These are phyloP conservation scores for Plagiodera versicolora DNA, from an alignment of 2,888 invertebrate genomes.

Conservation along the genomic window DNA sequence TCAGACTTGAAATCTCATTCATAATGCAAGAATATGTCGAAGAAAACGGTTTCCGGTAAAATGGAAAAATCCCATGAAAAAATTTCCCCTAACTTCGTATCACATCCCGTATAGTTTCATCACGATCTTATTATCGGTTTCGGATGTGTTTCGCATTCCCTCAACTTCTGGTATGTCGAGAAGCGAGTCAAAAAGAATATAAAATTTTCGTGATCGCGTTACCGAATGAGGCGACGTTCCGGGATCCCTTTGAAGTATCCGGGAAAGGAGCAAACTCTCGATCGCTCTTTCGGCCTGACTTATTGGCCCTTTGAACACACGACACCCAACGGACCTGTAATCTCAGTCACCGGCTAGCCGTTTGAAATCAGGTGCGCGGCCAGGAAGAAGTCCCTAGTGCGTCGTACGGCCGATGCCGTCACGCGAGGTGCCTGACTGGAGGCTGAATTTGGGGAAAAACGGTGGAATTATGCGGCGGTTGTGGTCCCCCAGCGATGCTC, in stretches of 20 bases:
- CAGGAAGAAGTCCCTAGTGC: background rate
- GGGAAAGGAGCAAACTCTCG: background rate
- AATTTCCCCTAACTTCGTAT: no score
- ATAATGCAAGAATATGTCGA: no score
- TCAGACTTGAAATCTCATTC: no score
- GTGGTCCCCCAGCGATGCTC: no score
- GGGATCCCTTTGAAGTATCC: background rate
- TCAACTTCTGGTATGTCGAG: background rate
- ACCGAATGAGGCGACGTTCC: background rate
- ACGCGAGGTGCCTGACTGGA: background rate
- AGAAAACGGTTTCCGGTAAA: no score
- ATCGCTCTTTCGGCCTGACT: background rate
- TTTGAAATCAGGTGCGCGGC: conserved; percentile 26
- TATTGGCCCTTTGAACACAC: conserved; percentile 21
- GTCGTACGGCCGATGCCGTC: background rate
- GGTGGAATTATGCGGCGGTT: background rate
- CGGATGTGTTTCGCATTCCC: no score
- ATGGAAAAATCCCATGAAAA: no score
- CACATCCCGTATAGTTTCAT: no score
- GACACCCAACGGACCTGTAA: conserved; percentile 21
- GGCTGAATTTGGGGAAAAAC: background rate
- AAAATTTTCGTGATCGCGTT: background rate
- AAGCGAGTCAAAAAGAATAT: background rate
- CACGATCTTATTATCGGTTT: no score
- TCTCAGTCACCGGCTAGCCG: conserved; percentile 14